Evolutionary conservation across 2,888 invertebrate species (phyloP).

Genomic region (Drosophila ustulata): DNA sequence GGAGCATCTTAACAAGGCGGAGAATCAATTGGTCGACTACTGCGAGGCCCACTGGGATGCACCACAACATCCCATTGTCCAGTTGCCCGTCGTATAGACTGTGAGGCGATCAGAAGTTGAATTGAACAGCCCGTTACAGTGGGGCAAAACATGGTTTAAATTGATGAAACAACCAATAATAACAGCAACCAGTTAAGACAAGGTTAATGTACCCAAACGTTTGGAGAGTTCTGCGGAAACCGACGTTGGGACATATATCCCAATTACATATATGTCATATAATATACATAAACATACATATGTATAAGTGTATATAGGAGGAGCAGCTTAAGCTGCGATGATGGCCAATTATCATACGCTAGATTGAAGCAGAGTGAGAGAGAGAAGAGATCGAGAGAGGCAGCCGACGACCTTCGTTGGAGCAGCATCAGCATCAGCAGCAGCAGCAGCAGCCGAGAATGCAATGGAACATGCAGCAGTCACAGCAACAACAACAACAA

Average conservation of each 20-base stretch:
- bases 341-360: constrained; percentile 43
- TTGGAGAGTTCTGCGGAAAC: constrained; percentile 77
- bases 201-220: constrained; percentile 75
- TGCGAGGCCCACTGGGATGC: constrained; percentile 89
- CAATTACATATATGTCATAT: constrained; percentile 41
- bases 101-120: constrained; percentile 25
- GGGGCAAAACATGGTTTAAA: constrained; percentile 64
- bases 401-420: constrained; percentile 64
- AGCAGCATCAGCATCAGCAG: constrained; percentile 18
- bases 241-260: constrained; percentile 62
- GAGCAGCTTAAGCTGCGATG: constrained; percentile 39
- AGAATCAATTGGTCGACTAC: constrained; percentile 88
- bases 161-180: constrained; percentile 33
- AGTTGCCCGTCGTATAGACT: constrained; percentile 88
- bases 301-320: constrained; percentile 54
- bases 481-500: constrained; percentile 36
- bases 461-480: constrained; percentile 53
- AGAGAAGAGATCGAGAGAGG: constrained; percentile 9
- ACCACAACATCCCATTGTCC: constrained; percentile 88
- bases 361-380: constrained; percentile 30
- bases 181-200: constrained; percentile 54
- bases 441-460: constrained; percentile 38
- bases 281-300: constrained; percentile 41
- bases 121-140: constrained; percentile 71
- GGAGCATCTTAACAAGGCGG: constrained; percentile 87